Evolutionary conservation across 2,888 invertebrate species (phyloP).

Genomic region (Hydroisotoma schaefferi): DNA sequence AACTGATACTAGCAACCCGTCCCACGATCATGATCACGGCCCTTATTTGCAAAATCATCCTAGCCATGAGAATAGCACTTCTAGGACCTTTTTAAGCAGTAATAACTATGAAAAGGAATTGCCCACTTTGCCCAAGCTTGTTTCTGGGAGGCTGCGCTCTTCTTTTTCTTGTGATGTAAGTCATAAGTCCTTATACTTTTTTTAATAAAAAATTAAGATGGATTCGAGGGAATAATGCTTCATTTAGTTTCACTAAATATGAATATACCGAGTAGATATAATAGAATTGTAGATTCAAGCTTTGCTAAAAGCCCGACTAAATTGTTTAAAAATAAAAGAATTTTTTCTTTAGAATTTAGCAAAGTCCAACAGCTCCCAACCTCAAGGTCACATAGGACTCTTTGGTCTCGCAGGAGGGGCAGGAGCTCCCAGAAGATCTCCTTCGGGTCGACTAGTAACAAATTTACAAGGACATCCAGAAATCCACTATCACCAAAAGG

Average conservation of each 20-base stretch:
- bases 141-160: conserved; percentile 13
- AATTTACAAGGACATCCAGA: conserved; percentile 35
- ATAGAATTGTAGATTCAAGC: too few species aligned
- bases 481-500: conserved; percentile 39
- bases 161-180: conserved; percentile 35
- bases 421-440: conserved; percentile 26
- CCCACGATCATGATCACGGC: background rate
- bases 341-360: conserved; percentile 6
- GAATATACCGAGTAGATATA: too few species aligned
- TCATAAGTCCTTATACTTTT: too few species aligned
- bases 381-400: conserved; percentile 16
- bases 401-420: conserved; percentile 29
- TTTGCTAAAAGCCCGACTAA: too few species aligned
- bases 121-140: conserved; percentile 27
- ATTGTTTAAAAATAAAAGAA: too few species aligned
- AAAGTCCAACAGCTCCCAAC: conserved; percentile 1
- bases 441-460: conserved; percentile 33
- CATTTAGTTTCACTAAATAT: too few species aligned
- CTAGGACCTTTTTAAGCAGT: background rate
- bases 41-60: background rate
- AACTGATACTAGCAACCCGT: background rate
- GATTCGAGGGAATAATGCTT: too few species aligned
- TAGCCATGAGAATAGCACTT: background rate
- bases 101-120: conserved; percentile 10
- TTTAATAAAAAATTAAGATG: too few species aligned